phyloP scores from a whole-genome alignment of 1,140 invertebrate genomes.

The Penaeus japonicus region DNA sequence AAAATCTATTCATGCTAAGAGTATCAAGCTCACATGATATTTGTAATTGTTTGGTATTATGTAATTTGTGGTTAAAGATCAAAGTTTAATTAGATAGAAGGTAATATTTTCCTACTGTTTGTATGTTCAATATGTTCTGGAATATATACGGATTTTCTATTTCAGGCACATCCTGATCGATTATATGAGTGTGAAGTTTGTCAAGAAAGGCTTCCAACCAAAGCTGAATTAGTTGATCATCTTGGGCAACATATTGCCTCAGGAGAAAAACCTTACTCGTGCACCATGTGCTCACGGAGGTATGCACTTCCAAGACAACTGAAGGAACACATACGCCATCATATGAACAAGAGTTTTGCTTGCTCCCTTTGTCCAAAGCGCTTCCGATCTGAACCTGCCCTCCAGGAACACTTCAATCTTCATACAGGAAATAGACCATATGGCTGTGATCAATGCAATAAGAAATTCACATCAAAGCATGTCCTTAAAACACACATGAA shows the following conservation, averaged over 20 bases:
- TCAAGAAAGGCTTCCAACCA: conserved; percentile 71
- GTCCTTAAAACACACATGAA: conserved; percentile 78
- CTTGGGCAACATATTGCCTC: conserved; percentile 73
- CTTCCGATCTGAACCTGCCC: conserved; percentile 73
- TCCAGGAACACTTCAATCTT: conserved; percentile 71
- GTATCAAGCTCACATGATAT: no score
- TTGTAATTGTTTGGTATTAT: no score
- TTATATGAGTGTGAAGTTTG: conserved; percentile 78
- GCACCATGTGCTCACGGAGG: conserved; percentile 73
- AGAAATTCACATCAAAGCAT: conserved; percentile 81
- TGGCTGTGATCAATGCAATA: conserved; percentile 72
- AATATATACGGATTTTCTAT: background rate
- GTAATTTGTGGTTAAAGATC: no score
- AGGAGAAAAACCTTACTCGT: conserved; percentile 72
- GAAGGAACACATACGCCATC: conserved; percentile 66
- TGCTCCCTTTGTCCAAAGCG: conserved; percentile 64
- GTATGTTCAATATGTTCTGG: background rate
- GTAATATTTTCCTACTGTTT: no score
- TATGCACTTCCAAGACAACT: conserved; percentile 74
- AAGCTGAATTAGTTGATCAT: conserved; percentile 72
- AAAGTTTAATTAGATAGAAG: no score
- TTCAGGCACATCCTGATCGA: conserved; percentile 54
- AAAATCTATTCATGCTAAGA: no score
- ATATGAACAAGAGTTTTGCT: conserved; percentile 55
- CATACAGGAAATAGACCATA: conserved; percentile 76